Conservation (phyloP, 53 echinoderm and acorn worm genomes). For the Apostichopus leukothele region DNA sequence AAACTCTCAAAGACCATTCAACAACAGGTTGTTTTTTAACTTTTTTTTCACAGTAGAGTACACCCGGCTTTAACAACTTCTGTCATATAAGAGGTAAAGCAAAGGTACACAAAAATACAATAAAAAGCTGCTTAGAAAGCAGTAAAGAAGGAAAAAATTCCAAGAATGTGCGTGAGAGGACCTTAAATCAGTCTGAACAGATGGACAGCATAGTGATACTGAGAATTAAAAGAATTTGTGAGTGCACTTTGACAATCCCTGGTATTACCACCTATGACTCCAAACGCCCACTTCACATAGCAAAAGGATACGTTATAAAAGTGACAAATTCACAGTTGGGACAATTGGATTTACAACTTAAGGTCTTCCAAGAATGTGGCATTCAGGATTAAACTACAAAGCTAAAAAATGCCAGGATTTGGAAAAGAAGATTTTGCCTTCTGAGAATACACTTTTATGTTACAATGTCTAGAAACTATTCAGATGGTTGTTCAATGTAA, state of each 20-base stretch:
- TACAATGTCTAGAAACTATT: too few species aligned
- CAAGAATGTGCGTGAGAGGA: background rate
- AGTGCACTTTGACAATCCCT: background rate
- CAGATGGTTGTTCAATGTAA: too few species aligned
- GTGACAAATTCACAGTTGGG: background rate
- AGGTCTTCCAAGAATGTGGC: background rate
- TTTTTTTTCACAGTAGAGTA: background rate
- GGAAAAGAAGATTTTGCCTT: background rate
- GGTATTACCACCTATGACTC: background rate
- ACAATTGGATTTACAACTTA: background rate
- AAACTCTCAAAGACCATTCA: too few species aligned
- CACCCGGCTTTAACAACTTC: background rate
- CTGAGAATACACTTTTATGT: background rate
- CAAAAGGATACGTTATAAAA: background rate
- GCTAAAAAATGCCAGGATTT: background rate
- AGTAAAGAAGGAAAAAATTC: background rate
- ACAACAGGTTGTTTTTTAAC: too few species aligned
- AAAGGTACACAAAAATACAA: background rate
- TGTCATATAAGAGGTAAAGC: background rate
- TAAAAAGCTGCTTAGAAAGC: background rate
- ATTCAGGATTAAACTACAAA: background rate
- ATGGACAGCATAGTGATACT: background rate
- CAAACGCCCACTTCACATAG: background rate
- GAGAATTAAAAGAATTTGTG: background rate
- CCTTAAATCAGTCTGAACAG: background rate